Evolutionary conservation across 2,113 vertebrate genomes (phyloP).

Genomic region (Galeopterus variegatus): DNA sequence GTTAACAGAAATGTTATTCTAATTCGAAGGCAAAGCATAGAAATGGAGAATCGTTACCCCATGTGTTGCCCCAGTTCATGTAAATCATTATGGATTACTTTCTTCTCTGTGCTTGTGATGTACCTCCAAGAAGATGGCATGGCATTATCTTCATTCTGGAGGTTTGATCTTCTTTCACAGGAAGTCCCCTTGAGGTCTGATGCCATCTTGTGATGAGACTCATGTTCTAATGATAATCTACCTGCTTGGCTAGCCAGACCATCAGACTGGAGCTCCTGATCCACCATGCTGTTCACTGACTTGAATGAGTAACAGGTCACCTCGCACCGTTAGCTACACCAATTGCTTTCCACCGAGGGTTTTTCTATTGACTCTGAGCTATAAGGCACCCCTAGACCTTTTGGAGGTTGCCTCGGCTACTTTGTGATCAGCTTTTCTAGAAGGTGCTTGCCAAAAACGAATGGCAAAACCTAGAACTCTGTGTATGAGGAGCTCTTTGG

Average conservation of each 20-base stretch:
- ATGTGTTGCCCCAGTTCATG: not conserved
- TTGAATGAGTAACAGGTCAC: not conserved
- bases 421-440: not conserved
- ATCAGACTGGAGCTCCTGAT: not conserved
- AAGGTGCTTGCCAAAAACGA: not conserved
- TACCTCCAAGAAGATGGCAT: not conserved
- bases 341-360: not conserved
- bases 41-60: not conserved
- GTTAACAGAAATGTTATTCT: not conserved
- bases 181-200: not conserved
- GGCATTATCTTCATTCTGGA: not conserved
- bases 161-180: not conserved
- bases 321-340: not conserved
- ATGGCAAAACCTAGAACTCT: not conserved
- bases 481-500: not conserved
- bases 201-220: not conserved
- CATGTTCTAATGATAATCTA: not conserved
- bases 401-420: not conserved
- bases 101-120: not conserved
- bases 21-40: not conserved
- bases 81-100: not conserved
- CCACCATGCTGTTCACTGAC: not conserved
- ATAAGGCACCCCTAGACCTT: fast-evolving
- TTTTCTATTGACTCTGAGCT: not conserved
- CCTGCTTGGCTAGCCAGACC: not conserved